Percentiles rank a stretch among this genome's conserved stretches.
phyloP scores from a whole-genome alignment of 1,140 invertebrate species.

The Drosophila ambigua region DNA sequence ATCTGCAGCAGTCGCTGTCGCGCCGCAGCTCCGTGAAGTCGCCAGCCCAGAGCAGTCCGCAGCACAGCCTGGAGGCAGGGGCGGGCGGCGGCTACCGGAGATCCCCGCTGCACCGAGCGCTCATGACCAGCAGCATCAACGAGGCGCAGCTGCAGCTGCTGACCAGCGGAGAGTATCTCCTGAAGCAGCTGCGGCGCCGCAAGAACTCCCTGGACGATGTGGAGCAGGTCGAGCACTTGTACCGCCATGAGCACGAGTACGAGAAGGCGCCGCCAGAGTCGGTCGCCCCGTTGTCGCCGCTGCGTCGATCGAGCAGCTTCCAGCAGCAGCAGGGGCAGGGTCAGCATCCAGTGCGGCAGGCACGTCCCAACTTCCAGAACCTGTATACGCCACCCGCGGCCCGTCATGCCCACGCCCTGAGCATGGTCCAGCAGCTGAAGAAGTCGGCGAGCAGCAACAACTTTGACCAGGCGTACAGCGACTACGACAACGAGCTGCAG shows the following conservation, averaged over 20 bases:
- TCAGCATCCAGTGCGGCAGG: conserved; percentile 57
- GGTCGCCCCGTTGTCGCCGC: conserved; percentile 60
- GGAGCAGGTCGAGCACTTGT: neutral
- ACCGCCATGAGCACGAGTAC: conserved; percentile 16
- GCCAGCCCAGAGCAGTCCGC: conserved; percentile 72
- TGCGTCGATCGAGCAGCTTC: conserved; percentile 81
- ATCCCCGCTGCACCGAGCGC: conserved; percentile 68
- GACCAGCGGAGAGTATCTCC: conserved; percentile 77
- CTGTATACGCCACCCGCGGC: conserved; percentile 78
- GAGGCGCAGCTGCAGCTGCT: conserved; percentile 77
- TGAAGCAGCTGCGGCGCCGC: conserved; percentile 83
- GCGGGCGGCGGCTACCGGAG: conserved; percentile 60
- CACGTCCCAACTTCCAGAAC: conserved; percentile 79
- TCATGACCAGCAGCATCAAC: conserved; percentile 83
- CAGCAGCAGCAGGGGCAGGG: conserved; percentile 56
- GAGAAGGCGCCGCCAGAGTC: conserved; percentile 39
- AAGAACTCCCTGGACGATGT: conserved; percentile 85
- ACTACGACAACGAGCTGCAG: conserved; percentile 81
- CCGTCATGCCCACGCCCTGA: conserved; percentile 60
- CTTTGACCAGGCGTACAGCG: conserved; percentile 77
- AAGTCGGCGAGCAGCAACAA: conserved; percentile 83
- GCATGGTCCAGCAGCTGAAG: conserved; percentile 56
- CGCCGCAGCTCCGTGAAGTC: conserved; percentile 80
- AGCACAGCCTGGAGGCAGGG: conserved; percentile 69
- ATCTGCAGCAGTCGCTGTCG: conserved; percentile 85